A percentile compares a stretch with the other conserved stretches of the same genome.
Evolutionary conservation across 2,888 invertebrate genomes (phyloP).

Genomic region (Margaritifera margaritifera): DNA sequence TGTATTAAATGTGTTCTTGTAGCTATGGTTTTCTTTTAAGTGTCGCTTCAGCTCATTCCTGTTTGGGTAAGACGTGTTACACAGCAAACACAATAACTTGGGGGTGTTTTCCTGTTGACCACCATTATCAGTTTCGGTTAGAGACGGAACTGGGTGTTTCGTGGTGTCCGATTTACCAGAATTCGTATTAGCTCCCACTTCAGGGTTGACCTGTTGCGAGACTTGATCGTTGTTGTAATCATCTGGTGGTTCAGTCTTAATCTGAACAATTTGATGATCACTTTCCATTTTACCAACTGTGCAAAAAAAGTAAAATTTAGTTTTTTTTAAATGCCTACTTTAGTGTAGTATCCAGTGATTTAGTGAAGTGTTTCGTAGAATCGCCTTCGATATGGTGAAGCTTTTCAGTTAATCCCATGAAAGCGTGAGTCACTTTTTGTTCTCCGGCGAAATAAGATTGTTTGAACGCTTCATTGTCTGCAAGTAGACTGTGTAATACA

Average conservation of each 20-base stretch:
- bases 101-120: slow-evolving; percentile 9
- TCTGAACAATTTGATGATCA: slow-evolving; percentile 12
- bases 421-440: background rate
- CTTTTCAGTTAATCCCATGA: background rate
- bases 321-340: too few relatives aligned
- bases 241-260: slow-evolving; percentile 32
- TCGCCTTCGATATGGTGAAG: too few relatives aligned
- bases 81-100: slow-evolving; percentile 43
- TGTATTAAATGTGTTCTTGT: slow-evolving; percentile 16
- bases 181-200: slow-evolving; percentile 8
- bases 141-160: background rate
- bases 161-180: slow-evolving; percentile 1
- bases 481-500: too few relatives aligned
- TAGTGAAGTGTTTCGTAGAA: too few relatives aligned
- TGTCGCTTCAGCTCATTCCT: slow-evolving; percentile 40
- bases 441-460: too few relatives aligned
- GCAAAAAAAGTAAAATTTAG: background rate
- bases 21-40: slow-evolving; percentile 27
- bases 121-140: slow-evolving; percentile 2
- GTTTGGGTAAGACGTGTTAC: slow-evolving; percentile 36
- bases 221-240: slow-evolving; percentile 12
- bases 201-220: slow-evolving; percentile 9
- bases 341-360: too few relatives aligned
- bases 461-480: too few relatives aligned
- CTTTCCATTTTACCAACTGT: background rate